These are phyloP conservation scores for Calephelis nemesis DNA, from an alignment of 1,140 invertebrate species.

Conservation along the genomic window DNA sequence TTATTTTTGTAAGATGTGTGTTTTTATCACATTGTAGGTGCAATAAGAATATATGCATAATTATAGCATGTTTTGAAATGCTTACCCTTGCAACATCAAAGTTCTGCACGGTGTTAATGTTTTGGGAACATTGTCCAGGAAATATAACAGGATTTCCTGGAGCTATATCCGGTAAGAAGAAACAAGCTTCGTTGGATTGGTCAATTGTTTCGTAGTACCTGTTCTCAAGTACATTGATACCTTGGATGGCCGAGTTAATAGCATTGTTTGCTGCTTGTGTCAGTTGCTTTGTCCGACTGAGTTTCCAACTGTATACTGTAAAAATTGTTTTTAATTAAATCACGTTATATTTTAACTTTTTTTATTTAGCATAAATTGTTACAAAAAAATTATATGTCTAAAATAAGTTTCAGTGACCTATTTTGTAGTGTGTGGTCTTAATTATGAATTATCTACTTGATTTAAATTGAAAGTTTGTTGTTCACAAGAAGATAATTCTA, in stretches of 20 bases:
- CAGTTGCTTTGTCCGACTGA: conserved; percentile 46
- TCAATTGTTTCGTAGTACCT: conserved; percentile 44
- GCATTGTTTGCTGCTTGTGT: conserved; percentile 25
- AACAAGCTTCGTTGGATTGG: conserved; percentile 45
- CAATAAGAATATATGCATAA: not conserved
- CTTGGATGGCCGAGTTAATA: conserved; percentile 39
- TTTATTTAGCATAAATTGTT: no score
- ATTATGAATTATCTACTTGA: no score
- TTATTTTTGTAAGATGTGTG: no score
- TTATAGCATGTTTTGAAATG: not conserved
- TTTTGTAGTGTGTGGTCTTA: no score
- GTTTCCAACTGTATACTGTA: conserved; percentile 60
- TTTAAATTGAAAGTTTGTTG: no score
- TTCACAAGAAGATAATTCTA: no score
- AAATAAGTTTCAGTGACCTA: no score
- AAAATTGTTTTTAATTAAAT: not conserved
- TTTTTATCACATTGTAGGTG: no score
- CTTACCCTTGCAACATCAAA: conserved; percentile 45
- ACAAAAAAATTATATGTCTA: no score
- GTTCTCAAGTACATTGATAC: conserved; percentile 43
- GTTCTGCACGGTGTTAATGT: conserved; percentile 39
- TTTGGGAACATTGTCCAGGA: conserved; percentile 48
- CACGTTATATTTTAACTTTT: not conserved
- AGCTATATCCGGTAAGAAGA: conserved; percentile 42
- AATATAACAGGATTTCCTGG: conserved; percentile 41